Evolutionary conservation across 2,797 vertebrate species (phyloP), one percentile per base, ranked within the genome.

Genomic region (Lemur catta): DNA sequence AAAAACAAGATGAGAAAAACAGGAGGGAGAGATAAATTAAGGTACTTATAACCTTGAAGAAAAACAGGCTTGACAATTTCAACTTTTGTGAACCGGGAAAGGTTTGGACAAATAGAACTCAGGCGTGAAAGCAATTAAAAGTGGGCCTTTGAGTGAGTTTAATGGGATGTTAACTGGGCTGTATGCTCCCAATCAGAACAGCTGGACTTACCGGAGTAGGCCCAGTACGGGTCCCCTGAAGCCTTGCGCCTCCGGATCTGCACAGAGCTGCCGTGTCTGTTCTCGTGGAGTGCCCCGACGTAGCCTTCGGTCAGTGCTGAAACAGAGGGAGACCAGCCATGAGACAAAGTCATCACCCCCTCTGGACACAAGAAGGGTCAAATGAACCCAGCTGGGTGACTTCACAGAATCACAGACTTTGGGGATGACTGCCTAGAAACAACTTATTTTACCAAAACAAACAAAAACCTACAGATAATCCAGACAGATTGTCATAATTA

Each of bases 211-310:
- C 99, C 99, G 72, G 99, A 99, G 98, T 99, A 99, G 1, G 99
- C 99, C 99, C 99, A 99, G 98, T 99, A 99, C 35, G 99, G 99
- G 98, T 99, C 99, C 84, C 99, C 99, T 0, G 99, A 98, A 78
- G 99, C 99, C 98, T 99, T 99, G 76, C 99, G 98, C 96, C 98
- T 98, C 85, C 99, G 98, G 95, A 99, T 98, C 97, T 99, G 99
- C 63, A 98, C 98, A 0, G 98, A 98, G 95, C 98, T 99, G 97
- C 98, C 98, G 97, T 98, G 98, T 88, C 98, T 98, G 98, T 93
- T 98, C 84, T 98, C 98, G 52, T 99, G 99, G 93, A 98, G 98
- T 50, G 98, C 96, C 96, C 98, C 98, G 7, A 98, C 98, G 71
- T 99, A 99, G 97, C 99, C 99, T 98, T 99, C 99, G 38, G 99